Percentiles rank a stretch among this genome's conserved stretches.
phyloP scores from a whole-genome alignment of 2,888 invertebrate genomes.

The Sminthurides aquaticus region DNA sequence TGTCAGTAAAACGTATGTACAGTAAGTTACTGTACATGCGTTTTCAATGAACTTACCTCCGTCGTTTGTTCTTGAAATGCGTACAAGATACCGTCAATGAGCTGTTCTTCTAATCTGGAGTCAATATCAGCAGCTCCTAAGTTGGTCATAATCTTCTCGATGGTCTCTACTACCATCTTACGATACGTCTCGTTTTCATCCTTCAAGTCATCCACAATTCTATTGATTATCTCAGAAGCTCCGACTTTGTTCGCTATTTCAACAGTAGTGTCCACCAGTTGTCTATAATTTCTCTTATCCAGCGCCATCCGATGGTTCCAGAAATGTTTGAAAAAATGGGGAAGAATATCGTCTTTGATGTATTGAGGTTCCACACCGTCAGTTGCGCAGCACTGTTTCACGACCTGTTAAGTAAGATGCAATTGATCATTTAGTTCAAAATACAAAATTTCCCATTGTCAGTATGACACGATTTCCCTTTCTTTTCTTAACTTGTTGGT shows the following conservation, averaged over 20 bases:
- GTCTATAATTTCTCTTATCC: constrained; percentile 93
- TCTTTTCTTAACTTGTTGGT: no score
- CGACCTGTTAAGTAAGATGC: constrained; percentile 57
- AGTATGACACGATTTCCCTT: no score
- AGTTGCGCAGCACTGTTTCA: constrained; percentile 99
- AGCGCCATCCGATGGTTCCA: constrained; percentile 99
- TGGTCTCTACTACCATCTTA: constrained; percentile 99
- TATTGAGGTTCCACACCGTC: constrained; percentile 99
- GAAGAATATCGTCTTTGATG: constrained; percentile 97
- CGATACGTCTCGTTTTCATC: constrained; percentile 99
- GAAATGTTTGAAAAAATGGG: constrained; percentile 97
- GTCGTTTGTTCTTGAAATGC: constrained; percentile 99
- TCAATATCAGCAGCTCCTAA: constrained; percentile 97
- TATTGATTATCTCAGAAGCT: constrained; percentile 96
- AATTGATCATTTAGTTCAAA: not conserved
- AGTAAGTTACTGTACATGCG: no score
- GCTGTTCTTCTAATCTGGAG: constrained; percentile 92
- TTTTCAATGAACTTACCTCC: no score
- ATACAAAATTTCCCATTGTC: not conserved
- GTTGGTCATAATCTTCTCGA: constrained; percentile 97
- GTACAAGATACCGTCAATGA: constrained; percentile 97
- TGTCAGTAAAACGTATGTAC: no score
- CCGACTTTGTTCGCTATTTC: constrained; percentile 99
- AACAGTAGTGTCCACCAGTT: constrained; percentile 97
- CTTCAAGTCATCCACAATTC: constrained; percentile 97